Conservation (phyloP, 2,113 vertebrate genomes). For the Oncorhynchus mykiss region DNA sequence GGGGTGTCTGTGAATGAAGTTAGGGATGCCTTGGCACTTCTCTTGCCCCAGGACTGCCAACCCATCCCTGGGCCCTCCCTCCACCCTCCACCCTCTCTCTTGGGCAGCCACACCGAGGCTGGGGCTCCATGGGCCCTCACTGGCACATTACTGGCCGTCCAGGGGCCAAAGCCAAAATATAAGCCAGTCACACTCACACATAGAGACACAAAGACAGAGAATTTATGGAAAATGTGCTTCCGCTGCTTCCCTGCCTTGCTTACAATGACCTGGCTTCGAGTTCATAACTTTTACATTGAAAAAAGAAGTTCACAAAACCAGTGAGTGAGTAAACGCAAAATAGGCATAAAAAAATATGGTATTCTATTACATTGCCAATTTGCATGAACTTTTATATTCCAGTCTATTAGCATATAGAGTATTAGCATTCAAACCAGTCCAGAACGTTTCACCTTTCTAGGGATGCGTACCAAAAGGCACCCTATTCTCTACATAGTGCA, state of each 20-base stretch:
- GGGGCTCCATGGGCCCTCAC: not conserved
- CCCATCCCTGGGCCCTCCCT: slow-evolving; percentile 30
- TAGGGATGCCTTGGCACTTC: slow-evolving; percentile 47
- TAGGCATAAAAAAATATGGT: not conserved
- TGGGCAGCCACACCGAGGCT: not conserved
- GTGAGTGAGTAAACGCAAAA: too few species aligned
- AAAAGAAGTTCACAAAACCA: not conserved
- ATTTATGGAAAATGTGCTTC: slow-evolving; percentile 2
- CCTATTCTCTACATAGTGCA: too few species aligned
- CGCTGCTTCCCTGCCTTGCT: not conserved
- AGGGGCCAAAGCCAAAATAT: not conserved
- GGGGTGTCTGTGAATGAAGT: slow-evolving; percentile 60
- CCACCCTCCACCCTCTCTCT: not conserved
- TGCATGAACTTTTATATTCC: not conserved
- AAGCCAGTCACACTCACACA: not conserved
- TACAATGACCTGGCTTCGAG: not conserved
- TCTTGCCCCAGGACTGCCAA: slow-evolving; percentile 35
- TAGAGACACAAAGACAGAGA: not conserved
- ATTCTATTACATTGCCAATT: not conserved
- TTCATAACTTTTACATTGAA: not conserved
- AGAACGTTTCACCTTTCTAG: not conserved
- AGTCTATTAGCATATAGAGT: not conserved
- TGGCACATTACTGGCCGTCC: not conserved
- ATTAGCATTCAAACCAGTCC: not conserved
- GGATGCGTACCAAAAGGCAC: too few species aligned